Evolutionary conservation across 1,140 invertebrate species (phyloP).

Genomic region (Macrobrachium nipponense): DNA sequence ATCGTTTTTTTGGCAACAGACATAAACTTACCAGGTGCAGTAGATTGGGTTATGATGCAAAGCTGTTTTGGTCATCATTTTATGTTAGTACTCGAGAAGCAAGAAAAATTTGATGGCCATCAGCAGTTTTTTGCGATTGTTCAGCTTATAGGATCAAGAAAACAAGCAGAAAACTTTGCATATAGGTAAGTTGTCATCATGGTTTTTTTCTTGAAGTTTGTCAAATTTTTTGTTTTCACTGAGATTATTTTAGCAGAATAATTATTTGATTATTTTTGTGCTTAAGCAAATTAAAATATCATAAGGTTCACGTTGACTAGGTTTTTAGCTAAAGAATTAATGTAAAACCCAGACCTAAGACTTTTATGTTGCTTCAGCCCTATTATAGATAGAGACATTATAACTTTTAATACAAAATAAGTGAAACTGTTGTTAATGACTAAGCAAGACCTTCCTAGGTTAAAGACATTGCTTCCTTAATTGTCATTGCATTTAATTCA

Average conservation of each 20-base stretch:
- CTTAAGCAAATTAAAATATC: too few relatives aligned
- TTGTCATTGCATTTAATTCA: too few relatives aligned
- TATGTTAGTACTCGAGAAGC: slow-evolving; percentile 99
- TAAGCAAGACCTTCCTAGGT: too few relatives aligned
- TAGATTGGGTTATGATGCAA: slow-evolving; percentile 99
- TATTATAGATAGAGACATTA: too few relatives aligned
- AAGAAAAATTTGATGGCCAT: slow-evolving; percentile 97
- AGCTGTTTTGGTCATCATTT: slow-evolving; percentile 99
- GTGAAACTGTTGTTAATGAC: too few relatives aligned
- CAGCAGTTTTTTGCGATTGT: slow-evolving; percentile 99
- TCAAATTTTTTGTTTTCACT: background rate
- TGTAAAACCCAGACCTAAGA: too few relatives aligned
- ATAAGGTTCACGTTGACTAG: too few relatives aligned
- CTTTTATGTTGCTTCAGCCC: too few relatives aligned
- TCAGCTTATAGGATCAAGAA: slow-evolving; percentile 97
- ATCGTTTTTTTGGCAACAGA: slow-evolving; percentile 99
- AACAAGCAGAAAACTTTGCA: slow-evolving; percentile 99
- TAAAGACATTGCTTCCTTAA: too few relatives aligned
- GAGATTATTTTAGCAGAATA: background rate
- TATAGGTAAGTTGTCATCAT: slow-evolving; percentile 79
- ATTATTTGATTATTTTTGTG: too few relatives aligned
- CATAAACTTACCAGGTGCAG: slow-evolving; percentile 98
- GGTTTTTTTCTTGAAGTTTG: background rate
- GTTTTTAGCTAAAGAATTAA: too few relatives aligned
- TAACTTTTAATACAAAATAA: too few relatives aligned